These are phyloP conservation scores for Drosophila serrata DNA, from an alignment of 1,140 invertebrate species.

Conservation along the genomic window DNA sequence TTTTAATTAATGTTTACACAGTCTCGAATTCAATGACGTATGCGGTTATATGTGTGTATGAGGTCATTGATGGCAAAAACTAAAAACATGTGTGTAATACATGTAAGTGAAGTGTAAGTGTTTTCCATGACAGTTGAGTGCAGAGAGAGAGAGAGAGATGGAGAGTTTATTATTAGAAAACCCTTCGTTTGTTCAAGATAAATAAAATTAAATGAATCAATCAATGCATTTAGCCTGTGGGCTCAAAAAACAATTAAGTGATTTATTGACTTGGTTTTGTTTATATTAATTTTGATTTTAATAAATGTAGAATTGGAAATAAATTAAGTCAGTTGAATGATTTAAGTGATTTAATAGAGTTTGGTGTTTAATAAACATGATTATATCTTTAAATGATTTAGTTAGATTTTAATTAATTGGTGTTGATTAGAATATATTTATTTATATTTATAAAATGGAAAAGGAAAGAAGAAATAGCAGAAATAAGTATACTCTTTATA, in stretches of 20 bases:
- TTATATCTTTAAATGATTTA: no score
- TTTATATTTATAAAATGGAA: not conserved
- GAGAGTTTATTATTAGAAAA: not conserved
- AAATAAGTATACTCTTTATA: not conserved
- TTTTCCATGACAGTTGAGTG: slow-evolving; percentile 1
- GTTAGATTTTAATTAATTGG: not conserved
- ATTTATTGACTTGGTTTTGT: slow-evolving; percentile 1
- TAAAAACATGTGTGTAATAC: slow-evolving; percentile 18
- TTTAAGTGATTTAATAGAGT: not conserved
- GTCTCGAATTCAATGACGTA: slow-evolving; percentile 18
- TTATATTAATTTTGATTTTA: not conserved
- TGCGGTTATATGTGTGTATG: slow-evolving; percentile 11
- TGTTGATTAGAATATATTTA: not conserved
- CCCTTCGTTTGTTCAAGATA: slow-evolving; percentile 9
- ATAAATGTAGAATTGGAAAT: no score
- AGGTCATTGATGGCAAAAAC: slow-evolving; percentile 19
- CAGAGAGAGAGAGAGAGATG: no score
- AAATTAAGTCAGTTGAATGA: not conserved
- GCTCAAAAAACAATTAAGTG: slow-evolving; percentile 3
- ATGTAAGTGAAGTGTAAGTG: slow-evolving; percentile 3
- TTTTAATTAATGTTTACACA: slow-evolving; percentile 41
- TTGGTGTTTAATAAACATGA: not conserved
- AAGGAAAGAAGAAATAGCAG: no score
- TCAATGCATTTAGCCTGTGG: not conserved
- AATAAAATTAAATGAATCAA: slow-evolving; percentile 18